These are phyloP conservation scores for Diplodus puntazzo DNA, from an alignment of 2,797 vertebrate species.

Conservation along the genomic window DNA sequence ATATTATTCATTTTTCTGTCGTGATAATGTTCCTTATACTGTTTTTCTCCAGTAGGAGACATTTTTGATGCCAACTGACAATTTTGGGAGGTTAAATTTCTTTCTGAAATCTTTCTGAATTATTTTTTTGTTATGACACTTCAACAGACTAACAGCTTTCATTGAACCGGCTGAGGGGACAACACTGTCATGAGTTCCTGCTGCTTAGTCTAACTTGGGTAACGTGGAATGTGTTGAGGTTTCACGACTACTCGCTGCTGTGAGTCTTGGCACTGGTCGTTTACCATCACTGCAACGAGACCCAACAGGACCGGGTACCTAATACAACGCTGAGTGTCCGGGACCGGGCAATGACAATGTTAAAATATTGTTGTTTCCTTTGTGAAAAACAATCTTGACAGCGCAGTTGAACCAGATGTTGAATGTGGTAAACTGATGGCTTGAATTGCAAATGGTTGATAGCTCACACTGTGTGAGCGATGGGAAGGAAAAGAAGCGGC, in stretches of 20 bases:
- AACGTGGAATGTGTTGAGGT: background rate
- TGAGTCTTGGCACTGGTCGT: no score
- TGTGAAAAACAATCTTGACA: no score
- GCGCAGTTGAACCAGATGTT: no score
- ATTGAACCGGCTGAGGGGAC: background rate
- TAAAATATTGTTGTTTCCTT: no score
- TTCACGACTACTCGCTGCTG: no score
- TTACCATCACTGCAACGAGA: background rate
- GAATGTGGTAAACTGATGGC: no score
- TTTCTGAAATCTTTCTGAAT: no score
- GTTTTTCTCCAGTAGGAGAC: background rate
- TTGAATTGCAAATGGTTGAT: no score
- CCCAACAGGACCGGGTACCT: background rate
- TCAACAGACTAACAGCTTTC: background rate
- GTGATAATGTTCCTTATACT: background rate
- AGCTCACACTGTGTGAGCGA: no score
- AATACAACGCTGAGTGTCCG: background rate
- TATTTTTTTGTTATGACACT: background rate
- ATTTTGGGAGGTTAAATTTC: no score
- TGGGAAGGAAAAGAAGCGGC: no score
- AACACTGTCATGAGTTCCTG: background rate
- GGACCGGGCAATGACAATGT: background rate
- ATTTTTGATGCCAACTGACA: background rate
- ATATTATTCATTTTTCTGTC: background rate
- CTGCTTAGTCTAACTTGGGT: background rate